Percentiles rank a stretch among this genome's conserved stretches.
These are phyloP conservation scores for Morpho helenor DNA, from an alignment of 2,888 invertebrate species.

Conservation along the genomic window DNA sequence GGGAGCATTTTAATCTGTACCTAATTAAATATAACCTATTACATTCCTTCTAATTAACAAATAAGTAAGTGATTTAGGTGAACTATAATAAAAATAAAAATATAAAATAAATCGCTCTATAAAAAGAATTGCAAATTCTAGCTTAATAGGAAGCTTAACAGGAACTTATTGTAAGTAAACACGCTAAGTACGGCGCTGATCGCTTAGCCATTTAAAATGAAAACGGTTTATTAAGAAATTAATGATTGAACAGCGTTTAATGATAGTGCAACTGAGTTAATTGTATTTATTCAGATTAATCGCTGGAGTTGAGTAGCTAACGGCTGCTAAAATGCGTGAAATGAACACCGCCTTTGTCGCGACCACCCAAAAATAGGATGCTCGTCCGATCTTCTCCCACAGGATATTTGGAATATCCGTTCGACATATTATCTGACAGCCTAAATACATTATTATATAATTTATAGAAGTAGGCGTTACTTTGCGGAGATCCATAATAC, in stretches of 20 bases:
- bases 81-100: too few species aligned
- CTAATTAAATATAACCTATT: too few species aligned
- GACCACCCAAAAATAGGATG: conserved; percentile 64
- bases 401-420: too few species aligned
- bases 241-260: conserved; percentile 16
- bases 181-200: neutral
- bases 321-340: conserved; percentile 60
- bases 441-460: too few species aligned
- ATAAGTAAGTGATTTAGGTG: too few species aligned
- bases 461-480: too few species aligned
- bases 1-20: too few species aligned
- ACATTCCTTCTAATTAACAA: too few species aligned
- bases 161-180: neutral
- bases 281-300: conserved; percentile 21
- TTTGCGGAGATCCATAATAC: too few species aligned
- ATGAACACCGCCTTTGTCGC: conserved; percentile 46
- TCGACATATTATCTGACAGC: too few species aligned
- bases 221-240: conserved; percentile 14
- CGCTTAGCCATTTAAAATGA: neutral
- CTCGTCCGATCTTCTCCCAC: conserved; percentile 7
- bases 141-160: neutral
- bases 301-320: conserved; percentile 31
- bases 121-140: too few species aligned
- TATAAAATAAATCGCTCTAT: too few species aligned
- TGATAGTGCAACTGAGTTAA: conserved; percentile 7